These are phyloP conservation scores for Columbina picui DNA, from an alignment of 2,113 vertebrate genomes.

Conservation along the genomic window DNA sequence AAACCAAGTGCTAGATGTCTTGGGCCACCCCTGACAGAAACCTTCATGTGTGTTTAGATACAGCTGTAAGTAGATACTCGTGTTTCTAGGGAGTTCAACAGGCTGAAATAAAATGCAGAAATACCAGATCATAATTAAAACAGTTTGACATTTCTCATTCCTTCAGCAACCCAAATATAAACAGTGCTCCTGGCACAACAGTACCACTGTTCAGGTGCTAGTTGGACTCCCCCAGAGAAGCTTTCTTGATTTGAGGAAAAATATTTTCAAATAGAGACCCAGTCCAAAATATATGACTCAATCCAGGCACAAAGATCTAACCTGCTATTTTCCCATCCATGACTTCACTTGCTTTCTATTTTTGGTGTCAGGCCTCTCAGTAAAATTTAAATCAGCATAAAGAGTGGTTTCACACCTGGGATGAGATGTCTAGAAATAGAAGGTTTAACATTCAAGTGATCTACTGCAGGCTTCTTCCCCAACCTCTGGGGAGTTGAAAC, in stretches of 20 bases:
- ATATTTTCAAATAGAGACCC: background rate
- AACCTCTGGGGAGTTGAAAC: background rate
- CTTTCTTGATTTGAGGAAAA: background rate
- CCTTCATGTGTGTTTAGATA: background rate
- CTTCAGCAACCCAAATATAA: background rate
- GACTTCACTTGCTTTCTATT: background rate
- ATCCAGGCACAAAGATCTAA: background rate
- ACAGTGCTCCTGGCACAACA: background rate
- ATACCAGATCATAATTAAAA: background rate
- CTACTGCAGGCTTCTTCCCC: background rate
- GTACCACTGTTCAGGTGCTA: background rate
- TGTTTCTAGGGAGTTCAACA: background rate
- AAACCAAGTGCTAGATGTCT: background rate
- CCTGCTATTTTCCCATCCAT: background rate
- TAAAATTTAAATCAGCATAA: background rate
- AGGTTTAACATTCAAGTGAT: background rate
- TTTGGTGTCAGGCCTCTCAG: background rate
- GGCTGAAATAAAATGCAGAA: background rate
- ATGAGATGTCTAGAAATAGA: background rate
- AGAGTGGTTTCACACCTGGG: background rate
- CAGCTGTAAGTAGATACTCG: background rate
- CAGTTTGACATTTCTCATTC: background rate
- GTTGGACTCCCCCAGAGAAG: background rate
- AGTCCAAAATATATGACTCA: background rate
- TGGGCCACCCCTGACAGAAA: background rate